Evolutionary conservation across 2,888 invertebrate genomes (phyloP).

Genomic region (Drosophila seclusa): DNA sequence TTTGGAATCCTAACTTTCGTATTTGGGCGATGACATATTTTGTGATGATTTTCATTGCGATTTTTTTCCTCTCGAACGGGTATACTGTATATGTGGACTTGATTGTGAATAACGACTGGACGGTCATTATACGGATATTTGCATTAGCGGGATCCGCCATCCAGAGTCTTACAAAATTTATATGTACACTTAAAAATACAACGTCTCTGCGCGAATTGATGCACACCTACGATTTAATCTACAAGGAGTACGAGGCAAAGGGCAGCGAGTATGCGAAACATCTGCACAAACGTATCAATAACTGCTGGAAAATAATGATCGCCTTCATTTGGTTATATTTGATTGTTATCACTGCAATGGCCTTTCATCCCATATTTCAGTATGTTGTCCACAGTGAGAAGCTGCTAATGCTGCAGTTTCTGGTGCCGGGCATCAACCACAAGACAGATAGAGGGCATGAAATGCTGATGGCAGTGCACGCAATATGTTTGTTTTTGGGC

Average conservation of each 20-base stretch:
- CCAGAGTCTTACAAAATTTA: slow-evolving; percentile 54
- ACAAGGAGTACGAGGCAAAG: slow-evolving; percentile 55
- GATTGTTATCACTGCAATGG: background rate
- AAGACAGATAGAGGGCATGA: slow-evolving; percentile 47
- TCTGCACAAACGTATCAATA: slow-evolving; percentile 43
- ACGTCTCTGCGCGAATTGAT: slow-evolving; percentile 34
- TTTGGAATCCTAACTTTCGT: slow-evolving; percentile 38
- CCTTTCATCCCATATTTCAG: slow-evolving; percentile 48
- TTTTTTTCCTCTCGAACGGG: slow-evolving; percentile 51
- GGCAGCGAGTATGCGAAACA: slow-evolving; percentile 44
- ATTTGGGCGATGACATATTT: slow-evolving; percentile 56
- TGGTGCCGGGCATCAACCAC: slow-evolving; percentile 63
- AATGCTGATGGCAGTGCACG: slow-evolving; percentile 44
- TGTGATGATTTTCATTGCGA: slow-evolving; percentile 3
- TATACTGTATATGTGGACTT: slow-evolving; percentile 72
- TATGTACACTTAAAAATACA: slow-evolving; percentile 10
- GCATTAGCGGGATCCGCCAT: slow-evolving; percentile 54
- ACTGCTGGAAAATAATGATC: slow-evolving; percentile 39
- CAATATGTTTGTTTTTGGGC: slow-evolving; percentile 45
- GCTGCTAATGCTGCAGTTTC: slow-evolving; percentile 63
- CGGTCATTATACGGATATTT: slow-evolving; percentile 56
- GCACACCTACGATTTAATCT: slow-evolving; percentile 49
- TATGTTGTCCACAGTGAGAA: slow-evolving; percentile 41
- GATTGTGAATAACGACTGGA: slow-evolving; percentile 56
- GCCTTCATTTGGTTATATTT: slow-evolving; percentile 39